These are phyloP conservation scores for Scophthalmus maximus DNA, from an alignment of 2,113 vertebrate genomes.

Conservation along the genomic window DNA sequence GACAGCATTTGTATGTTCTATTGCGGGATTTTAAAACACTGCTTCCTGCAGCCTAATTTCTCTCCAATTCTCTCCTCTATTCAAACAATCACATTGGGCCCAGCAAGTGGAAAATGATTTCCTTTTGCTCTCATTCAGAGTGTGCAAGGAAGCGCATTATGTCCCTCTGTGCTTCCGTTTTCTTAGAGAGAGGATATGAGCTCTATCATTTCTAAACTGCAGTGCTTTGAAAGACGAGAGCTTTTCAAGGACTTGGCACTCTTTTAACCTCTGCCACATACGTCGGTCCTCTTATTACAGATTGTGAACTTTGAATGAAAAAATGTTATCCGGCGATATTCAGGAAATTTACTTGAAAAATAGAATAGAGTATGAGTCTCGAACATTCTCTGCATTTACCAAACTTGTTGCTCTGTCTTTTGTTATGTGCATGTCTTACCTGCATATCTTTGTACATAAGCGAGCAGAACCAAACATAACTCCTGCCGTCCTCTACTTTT, in stretches of 20 bases:
- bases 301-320: not conserved
- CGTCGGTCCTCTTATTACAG: not conserved
- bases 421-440: too few relatives aligned
- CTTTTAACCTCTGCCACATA: conserved; percentile 7
- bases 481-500: conserved; percentile 57
- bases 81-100: conserved; percentile 31
- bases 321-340: not conserved
- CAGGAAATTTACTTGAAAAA: too few relatives aligned
- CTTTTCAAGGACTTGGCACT: not conserved
- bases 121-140: conserved; percentile 29
- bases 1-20: conserved; percentile 28
- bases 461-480: conserved; percentile 43
- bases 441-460: too few relatives aligned
- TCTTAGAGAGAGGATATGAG: conserved; percentile 29
- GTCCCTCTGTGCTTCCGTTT: conserved; percentile 5
- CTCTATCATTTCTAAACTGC: conserved; percentile 5
- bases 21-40: conserved; percentile 35
- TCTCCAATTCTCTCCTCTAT: conserved; percentile 24
- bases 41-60: conserved; percentile 34
- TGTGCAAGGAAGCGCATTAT: conserved; percentile 27
- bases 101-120: conserved; percentile 40
- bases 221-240: conserved; percentile 17
- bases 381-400: not conserved
- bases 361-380: too few relatives aligned
- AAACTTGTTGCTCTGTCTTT: too few relatives aligned